These are phyloP conservation scores for Connochaetes taurinus DNA, from an alignment of 2,113 vertebrate genomes.

Conservation along the genomic window DNA sequence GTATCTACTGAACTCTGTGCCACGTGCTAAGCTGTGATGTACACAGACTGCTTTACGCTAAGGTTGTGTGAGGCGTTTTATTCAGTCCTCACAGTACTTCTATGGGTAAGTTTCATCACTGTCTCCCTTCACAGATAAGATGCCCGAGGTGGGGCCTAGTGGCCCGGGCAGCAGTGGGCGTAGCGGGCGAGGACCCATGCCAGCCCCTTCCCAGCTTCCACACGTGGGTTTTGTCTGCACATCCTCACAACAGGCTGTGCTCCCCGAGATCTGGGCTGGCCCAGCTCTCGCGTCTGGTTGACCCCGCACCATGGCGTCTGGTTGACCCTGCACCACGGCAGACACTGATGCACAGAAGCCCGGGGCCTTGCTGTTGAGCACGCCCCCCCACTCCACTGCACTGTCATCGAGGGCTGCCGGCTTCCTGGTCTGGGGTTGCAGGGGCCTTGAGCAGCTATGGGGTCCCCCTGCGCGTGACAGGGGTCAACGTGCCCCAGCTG, in stretches of 20 bases:
- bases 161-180: accelerated
- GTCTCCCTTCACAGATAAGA: not conserved
- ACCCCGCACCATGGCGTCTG: accelerated
- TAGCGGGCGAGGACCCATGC: accelerated
- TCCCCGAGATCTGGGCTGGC: accelerated
- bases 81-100: accelerated
- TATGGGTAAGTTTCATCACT: accelerated
- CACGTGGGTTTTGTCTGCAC: not conserved
- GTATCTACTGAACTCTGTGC: accelerated
- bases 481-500: accelerated
- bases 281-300: accelerated
- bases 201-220: accelerated
- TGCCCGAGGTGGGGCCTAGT: accelerated
- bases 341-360: accelerated
- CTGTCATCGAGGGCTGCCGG: accelerated
- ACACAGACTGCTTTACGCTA: accelerated
- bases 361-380: accelerated
- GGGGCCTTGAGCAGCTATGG: not conserved
- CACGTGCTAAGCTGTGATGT: accelerated
- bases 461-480: accelerated
- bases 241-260: accelerated
- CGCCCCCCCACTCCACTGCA: accelerated
- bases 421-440: not conserved
- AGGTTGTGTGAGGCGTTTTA: accelerated
- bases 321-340: accelerated